Evolutionary conservation across 2,797 vertebrate species (phyloP), one percentile per base, ranked within the genome.

Genomic region (Sebastes hubbsi): DNA sequence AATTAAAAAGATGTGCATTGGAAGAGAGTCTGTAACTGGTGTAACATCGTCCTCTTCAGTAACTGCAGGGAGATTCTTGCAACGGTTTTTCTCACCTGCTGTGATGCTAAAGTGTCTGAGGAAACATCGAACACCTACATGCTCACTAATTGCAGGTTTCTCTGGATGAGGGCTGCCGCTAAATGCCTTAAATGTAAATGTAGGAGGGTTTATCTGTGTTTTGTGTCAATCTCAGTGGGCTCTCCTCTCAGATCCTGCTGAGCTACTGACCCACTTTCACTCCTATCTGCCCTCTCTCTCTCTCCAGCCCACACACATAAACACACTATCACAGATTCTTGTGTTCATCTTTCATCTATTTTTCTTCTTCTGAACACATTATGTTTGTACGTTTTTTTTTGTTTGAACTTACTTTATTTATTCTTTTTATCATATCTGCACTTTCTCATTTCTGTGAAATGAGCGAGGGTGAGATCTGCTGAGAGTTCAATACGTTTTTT

Each of bases 221-320:
- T 55, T 59, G 16, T 72, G 55, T 74, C 59, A 10, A 1, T 75
- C 69, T 73, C 30, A 1, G 36, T 20, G 49, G 61, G 13, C 66
- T 78, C 18, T 74, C 61, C 5, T 61, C 69, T 81, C 24, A 16
- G 18, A 64, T 68, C 65, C 46, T 58, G 65, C 82, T 74, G 75
- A 69, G 68, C n/a, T 67, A 18, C 78, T 83, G 80, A 87, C 86
- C 84, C 80, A 87, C 22, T 83, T 86, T 63, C 49, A 5, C 27
- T 56, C 54, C 54, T 70, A 67, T 77, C 64, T 76, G 32, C 12
- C 68, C 55, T 65, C 67, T 75, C 58, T 68, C 55, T 58, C 5
- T 30, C 42, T 59, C 16, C 22, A 16, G n/a, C 72, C 10, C 34
- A 12, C 11, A 36, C 34, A 36, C 34, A 36, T 52, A 25, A 24